Base-by-base conservation (phyloP, 2,888 invertebrate genomes). In the Spisula subtruncata region DNA sequence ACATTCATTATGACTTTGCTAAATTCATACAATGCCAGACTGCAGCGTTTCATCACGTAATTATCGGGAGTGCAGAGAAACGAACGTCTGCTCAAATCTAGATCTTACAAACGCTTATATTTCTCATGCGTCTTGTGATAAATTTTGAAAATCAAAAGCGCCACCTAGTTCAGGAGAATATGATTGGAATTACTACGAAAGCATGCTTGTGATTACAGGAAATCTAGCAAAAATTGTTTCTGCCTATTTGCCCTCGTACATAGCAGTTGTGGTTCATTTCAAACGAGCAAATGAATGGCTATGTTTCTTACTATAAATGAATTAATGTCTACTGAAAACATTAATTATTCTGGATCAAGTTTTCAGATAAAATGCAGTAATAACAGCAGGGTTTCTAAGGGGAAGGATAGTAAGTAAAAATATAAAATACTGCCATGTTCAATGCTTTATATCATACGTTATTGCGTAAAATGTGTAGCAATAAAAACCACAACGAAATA, bases 291-390 rank as follows among this genome's bases (percentile, higher is more conserved):
- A 86, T 60, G 80, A 81, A 48, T 35, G 86, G n/a, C 60, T 48
- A 41, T 86, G 86, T 86, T 86, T 81, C 81, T 66, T 46, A 86
- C 81, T 86, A 86, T 60, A 86, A 86, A 86, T 60, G 81, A 81
- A 86, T 86, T 81, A 80, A 86, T 46, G 66, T 86, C 81, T 86
- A 48, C 81, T 86, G 81, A 66, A 81, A 41, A 35, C 66, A 71
- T 84, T 84, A 84, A 84, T 84, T 71, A 75, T 51, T 75, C 48
- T 48, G 71, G 35, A 75, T 75, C 35, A 75, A 84, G 71, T 29
- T 75, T 75, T 46, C 51, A 32, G 51, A 84, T 75, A 84, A 29
- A 83, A 75, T 35, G 35, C 35, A 32, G 29, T 32, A 75, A 32
- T 75, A 75, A 75, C 75, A 75, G 75, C 75, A 32, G 32, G 75